These are phyloP conservation scores for Drosophila neocordata DNA, from an alignment of 1,140 invertebrate genomes.

Conservation along the genomic window DNA sequence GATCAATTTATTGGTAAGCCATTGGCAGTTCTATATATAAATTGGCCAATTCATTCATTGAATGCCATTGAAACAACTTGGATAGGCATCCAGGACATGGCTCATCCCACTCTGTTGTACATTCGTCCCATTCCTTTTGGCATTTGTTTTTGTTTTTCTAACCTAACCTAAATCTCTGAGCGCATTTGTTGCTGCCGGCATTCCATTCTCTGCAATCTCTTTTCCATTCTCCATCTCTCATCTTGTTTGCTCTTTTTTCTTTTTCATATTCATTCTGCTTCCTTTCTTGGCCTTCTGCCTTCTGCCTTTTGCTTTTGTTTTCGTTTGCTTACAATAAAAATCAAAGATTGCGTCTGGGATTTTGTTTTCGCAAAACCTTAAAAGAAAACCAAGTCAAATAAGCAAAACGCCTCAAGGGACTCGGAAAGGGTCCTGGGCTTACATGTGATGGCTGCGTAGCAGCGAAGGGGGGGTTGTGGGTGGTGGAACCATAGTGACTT, in stretches of 20 bases:
- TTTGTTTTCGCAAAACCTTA: slow-evolving; percentile 50
- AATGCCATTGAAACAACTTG: background rate
- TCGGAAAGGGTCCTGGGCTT: background rate
- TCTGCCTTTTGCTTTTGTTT: slow-evolving; percentile 32
- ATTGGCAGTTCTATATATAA: too few species aligned
- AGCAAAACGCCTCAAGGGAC: slow-evolving; percentile 29
- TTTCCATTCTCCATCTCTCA: slow-evolving; percentile 39
- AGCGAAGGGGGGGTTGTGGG: background rate
- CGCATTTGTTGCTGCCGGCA: slow-evolving; percentile 55
- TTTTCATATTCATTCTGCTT: background rate
- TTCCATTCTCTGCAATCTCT: slow-evolving; percentile 28
- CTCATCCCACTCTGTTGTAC: too few species aligned
- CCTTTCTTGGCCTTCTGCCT: slow-evolving; percentile 18
- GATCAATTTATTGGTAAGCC: too few species aligned
- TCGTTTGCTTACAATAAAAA: slow-evolving; percentile 50
- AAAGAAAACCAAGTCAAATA: slow-evolving; percentile 46
- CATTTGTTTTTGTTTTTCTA: slow-evolving; percentile 43
- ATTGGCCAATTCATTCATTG: background rate
- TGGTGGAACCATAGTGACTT: background rate
- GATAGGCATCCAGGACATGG: too few species aligned
- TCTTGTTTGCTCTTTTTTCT: slow-evolving; percentile 31
- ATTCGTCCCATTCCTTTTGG: slow-evolving; percentile 12
- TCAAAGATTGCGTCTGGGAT: slow-evolving; percentile 56
- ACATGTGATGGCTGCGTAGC: too few species aligned
- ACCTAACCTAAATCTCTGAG: slow-evolving; percentile 57